Percentiles rank a stretch among this genome's conserved stretches.
Evolutionary conservation across 2,888 invertebrate species (phyloP).

Genomic region (Agriotes lineatus): DNA sequence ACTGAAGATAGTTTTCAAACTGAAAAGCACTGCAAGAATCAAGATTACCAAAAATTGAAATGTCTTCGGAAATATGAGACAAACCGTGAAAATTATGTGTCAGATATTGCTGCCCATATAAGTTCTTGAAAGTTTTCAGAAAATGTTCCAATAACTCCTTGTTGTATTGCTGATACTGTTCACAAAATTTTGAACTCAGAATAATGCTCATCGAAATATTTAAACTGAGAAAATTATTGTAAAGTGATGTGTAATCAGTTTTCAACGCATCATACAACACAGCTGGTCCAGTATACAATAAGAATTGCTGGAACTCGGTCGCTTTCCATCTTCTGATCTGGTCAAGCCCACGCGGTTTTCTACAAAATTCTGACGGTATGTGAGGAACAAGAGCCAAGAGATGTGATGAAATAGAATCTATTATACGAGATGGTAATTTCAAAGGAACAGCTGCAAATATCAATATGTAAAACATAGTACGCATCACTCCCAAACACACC

Average conservation of each 20-base stretch:
- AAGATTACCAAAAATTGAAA: constrained; percentile 13
- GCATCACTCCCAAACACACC: constrained; percentile 18
- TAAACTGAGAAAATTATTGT: not conserved
- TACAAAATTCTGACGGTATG: not conserved
- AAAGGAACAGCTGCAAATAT: constrained; percentile 6
- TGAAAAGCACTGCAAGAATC: constrained; percentile 13
- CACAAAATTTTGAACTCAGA: no score
- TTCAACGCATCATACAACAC: not conserved
- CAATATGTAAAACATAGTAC: constrained; percentile 14
- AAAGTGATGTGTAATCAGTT: not conserved
- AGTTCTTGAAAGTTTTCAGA: no score
- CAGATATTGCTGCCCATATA: no score
- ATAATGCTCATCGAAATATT: no score
- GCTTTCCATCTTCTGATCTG: constrained; percentile 18
- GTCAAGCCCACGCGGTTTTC: constrained; percentile 1
- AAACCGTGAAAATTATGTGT: no score
- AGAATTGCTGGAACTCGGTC: not conserved
- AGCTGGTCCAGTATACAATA: not conserved
- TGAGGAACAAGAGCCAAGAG: not conserved
- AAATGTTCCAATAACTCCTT: no score
- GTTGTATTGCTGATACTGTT: no score
- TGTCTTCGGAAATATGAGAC: not conserved
- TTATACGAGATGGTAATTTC: constrained; percentile 3
- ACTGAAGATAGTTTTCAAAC: constrained; percentile 14
- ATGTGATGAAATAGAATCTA: not conserved